These are phyloP conservation scores for Bolborhynchus lineola DNA, from an alignment of 2,113 vertebrate genomes.

Conservation along the genomic window DNA sequence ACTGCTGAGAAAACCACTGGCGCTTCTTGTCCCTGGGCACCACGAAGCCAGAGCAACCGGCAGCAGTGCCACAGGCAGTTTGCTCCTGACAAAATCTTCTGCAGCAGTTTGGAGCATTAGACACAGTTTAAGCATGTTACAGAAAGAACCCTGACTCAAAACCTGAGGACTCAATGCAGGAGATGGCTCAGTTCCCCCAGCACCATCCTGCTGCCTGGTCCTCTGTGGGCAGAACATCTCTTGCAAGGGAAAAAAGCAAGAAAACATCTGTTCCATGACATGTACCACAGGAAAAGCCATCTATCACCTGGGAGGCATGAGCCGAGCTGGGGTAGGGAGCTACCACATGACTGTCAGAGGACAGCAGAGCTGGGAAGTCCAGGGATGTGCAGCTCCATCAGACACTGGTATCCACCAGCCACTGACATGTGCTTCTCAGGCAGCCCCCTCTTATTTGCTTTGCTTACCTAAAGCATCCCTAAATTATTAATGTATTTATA, in stretches of 20 bases:
- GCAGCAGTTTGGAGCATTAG: neutral
- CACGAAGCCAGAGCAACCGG: neutral
- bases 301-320: rapidly evolving
- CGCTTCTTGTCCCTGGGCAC: rapidly evolving
- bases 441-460: neutral
- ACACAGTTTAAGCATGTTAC: neutral
- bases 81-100: neutral
- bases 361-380: too few relatives aligned
- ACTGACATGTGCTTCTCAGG: neutral
- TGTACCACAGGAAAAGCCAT: neutral
- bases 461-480: neutral
- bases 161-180: rapidly evolving
- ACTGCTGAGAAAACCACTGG: rapidly evolving
- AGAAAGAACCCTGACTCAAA: rapidly evolving
- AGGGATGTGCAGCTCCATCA: neutral
- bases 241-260: neutral
- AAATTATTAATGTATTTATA: neutral
- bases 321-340: neutral
- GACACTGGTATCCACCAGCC: neutral
- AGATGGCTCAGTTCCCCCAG: neutral
- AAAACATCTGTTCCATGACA: rapidly evolving
- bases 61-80: neutral
- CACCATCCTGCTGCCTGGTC: neutral
- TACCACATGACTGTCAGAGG: neutral
- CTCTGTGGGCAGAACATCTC: rapidly evolving